phyloP scores from a whole-genome alignment of 2,888 invertebrate genomes.

The Nemotelus nigrinus region DNA sequence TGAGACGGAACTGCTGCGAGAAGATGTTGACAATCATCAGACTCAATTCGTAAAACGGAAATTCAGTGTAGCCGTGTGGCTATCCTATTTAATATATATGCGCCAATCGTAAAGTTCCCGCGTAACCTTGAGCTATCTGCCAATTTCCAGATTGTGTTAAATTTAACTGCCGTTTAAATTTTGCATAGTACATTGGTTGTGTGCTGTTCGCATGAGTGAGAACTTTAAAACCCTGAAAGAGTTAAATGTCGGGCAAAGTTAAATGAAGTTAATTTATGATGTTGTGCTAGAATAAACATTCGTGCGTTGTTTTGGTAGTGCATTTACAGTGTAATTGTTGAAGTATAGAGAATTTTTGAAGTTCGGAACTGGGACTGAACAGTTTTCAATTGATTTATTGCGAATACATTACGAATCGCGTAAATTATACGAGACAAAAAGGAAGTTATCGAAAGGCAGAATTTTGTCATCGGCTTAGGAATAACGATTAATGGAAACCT shows the following conservation, averaged over 20 bases:
- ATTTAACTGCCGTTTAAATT: slow-evolving; percentile 33
- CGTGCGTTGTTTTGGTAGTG: background rate
- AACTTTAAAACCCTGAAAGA: background rate
- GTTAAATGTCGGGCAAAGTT: background rate
- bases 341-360: background rate
- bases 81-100: background rate
- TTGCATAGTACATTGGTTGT: background rate
- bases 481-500: slow-evolving; percentile 25
- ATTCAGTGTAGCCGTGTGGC: background rate
- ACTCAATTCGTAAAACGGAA: background rate
- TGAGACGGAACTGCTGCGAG: slow-evolving; percentile 4
- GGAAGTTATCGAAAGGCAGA: no score
- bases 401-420: background rate
- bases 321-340: background rate
- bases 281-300: no score
- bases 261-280: background rate
- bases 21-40: background rate
- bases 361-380: no score
- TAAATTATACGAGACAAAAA: no score
- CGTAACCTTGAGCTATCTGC: slow-evolving; percentile 20
- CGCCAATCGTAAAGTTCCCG: background rate
- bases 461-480: background rate
- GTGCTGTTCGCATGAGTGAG: background rate
- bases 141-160: background rate
- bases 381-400: no score